Percentiles rank a stretch among this genome's conserved stretches.
phyloP scores from a whole-genome alignment of 2,797 vertebrate genomes.

The Jordanella pulchra region DNA sequence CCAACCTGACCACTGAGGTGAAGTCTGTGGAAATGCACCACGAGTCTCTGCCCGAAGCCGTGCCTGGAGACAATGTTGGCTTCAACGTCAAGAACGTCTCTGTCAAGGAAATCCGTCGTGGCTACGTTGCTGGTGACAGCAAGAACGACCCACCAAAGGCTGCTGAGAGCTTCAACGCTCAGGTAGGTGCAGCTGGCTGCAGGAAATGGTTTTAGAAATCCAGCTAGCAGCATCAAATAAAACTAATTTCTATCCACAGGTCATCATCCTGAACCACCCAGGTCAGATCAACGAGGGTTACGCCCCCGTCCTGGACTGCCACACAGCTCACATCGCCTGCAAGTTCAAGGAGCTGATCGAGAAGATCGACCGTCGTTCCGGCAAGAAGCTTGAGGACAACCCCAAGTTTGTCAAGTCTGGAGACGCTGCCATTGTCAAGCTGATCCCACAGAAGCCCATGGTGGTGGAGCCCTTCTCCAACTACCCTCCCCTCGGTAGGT shows the following conservation, averaged over 20 bases:
- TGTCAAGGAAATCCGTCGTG: conserved; percentile 82
- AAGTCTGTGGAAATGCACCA: conserved; percentile 87
- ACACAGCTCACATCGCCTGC: conserved; percentile 84
- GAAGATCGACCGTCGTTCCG: conserved; percentile 86
- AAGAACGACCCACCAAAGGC: conserved; percentile 81
- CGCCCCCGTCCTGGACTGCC: conserved; percentile 82
- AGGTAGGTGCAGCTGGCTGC: no score
- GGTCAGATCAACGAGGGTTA: conserved; percentile 82
- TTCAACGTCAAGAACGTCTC: conserved; percentile 88
- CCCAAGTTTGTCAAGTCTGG: conserved; percentile 81
- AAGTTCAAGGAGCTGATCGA: conserved; percentile 85
- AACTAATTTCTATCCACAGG: conserved; percentile 57
- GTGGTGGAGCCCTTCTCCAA: conserved; percentile 79
- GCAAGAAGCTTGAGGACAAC: conserved; percentile 82
- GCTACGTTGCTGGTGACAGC: conserved; percentile 82
- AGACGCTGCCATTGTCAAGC: conserved; percentile 78
- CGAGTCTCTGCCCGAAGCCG: conserved; percentile 77
- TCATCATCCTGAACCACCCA: conserved; percentile 86
- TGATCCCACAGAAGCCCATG: conserved; percentile 80
- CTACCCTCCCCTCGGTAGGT: conserved; percentile 79
- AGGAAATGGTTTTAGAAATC: no score
- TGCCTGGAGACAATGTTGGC: conserved; percentile 83
- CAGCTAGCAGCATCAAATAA: no score
- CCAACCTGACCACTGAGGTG: conserved; percentile 81
- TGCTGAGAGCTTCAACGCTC: conserved; percentile 77